Percentiles rank a stretch among this genome's conserved stretches.
These are phyloP conservation scores for Electrona antarctica DNA, from an alignment of 2,113 vertebrate species.

Conservation along the genomic window DNA sequence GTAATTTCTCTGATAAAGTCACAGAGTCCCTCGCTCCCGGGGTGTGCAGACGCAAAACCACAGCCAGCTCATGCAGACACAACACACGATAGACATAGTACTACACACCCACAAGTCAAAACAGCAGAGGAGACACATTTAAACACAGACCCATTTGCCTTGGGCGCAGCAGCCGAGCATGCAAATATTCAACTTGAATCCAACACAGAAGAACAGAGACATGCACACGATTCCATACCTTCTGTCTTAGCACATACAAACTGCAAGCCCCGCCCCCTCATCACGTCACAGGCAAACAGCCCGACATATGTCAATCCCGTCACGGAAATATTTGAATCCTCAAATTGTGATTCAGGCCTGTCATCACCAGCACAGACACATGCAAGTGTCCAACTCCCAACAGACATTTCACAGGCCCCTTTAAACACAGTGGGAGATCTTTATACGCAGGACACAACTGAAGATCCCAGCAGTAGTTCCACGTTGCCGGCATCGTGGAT, in stretches of 20 bases:
- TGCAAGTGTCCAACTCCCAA: constrained; percentile 12
- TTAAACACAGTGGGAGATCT: constrained; percentile 17
- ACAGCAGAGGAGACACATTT: constrained; percentile 33
- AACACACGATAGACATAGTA: constrained; percentile 34
- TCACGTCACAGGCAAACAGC: constrained; percentile 18
- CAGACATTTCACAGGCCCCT: background rate
- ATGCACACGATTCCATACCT: constrained; percentile 19
- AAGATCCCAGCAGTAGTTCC: constrained; percentile 19
- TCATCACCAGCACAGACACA: constrained; percentile 23
- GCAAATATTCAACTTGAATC: constrained; percentile 42
- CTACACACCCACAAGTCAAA: constrained; percentile 36
- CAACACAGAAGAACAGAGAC: constrained; percentile 32
- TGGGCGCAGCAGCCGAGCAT: constrained; percentile 33
- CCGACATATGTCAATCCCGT: background rate
- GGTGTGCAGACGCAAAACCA: constrained; percentile 45
- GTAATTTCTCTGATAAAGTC: constrained; percentile 64
- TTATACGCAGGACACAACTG: background rate
- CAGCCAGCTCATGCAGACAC: constrained; percentile 45
- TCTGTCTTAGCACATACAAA: constrained; percentile 25
- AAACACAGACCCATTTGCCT: constrained; percentile 43
- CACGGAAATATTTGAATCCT: constrained; percentile 8
- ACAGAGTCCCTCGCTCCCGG: constrained; percentile 54
- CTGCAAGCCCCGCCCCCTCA: constrained; percentile 9
- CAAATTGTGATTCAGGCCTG: constrained; percentile 16
- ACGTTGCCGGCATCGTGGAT: constrained; percentile 38